A percentile compares a stretch with the other conserved stretches of the same genome.
Conservation (phyloP, 2,113 vertebrate species). For the Protobothrops mucrosquamatus region DNA sequence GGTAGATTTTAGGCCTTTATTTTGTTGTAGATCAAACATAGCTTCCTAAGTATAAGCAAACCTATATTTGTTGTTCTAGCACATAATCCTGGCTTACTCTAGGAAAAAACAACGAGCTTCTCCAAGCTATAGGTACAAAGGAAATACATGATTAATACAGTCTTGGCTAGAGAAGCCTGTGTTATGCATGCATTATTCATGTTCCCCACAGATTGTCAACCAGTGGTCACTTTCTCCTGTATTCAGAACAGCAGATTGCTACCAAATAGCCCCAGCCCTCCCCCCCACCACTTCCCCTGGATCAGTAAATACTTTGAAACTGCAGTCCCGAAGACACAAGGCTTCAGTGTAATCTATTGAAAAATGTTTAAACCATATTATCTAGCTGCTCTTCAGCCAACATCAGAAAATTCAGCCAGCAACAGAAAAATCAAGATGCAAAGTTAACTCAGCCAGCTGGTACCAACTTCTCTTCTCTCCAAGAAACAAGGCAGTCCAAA, state of each 20-base stretch:
- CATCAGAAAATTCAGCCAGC: not conserved
- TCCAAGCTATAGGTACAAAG: not conserved
- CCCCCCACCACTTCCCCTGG: not conserved
- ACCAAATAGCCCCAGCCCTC: not conserved
- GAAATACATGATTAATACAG: not conserved
- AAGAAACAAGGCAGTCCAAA: not conserved
- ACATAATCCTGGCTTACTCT: not conserved
- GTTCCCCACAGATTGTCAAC: not conserved
- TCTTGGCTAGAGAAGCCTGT: not conserved
- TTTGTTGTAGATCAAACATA: not conserved
- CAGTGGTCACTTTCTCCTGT: not conserved
- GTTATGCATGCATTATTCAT: not conserved
- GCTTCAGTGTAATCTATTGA: rapidly evolving
- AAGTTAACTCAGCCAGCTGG: slow-evolving; percentile 18
- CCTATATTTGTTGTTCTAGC: not conserved
- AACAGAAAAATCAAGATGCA: not conserved
- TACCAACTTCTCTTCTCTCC: not conserved
- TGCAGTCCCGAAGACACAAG: rapidly evolving
- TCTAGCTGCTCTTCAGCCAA: rapidly evolving
- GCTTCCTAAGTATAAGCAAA: not conserved
- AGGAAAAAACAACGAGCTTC: not conserved
- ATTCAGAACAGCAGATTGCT: not conserved
- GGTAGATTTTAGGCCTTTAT: not conserved
- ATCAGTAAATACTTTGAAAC: not conserved
- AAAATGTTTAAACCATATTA: not conserved